Evolutionary conservation across 2,888 invertebrate genomes (phyloP), one percentile per base, ranked within the genome.

Genomic region (Ornithoptera priamus): DNA sequence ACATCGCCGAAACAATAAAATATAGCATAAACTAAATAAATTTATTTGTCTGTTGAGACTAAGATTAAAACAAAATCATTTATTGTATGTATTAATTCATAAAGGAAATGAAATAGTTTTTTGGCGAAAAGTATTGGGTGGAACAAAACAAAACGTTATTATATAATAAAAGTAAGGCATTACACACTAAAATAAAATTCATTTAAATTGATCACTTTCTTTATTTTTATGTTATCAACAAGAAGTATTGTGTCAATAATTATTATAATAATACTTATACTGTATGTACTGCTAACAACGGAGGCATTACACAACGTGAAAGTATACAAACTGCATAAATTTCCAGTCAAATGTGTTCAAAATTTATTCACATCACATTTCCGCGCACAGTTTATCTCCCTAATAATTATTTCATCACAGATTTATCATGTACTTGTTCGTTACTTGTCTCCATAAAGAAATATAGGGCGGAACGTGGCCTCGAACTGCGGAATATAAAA

Each of bases 331-430:
- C 74, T 80, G 78, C 81, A 81, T 81, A 84, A 79, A 82, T 82
- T 77, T 80, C 81, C 81, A 84, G 80, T 84, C 85, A 83, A 79
- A 81, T 77, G 79, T 77, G 65, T 80, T 78, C 77, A 79, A 80
- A 80, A 83, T 78, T 76, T 77, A 76, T 78, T 74, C 60, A 80
- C 80, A 84, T 83, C 81, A 80, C 80, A 81, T 78, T 81, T 81
- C 83, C 84, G 82, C 84, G 76, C 80, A 77, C 84, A 83, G 81
- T 77, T 79, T 77, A 80, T 82, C 81, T 82, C 84, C 82, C 86
- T 88, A 85, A 86, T 83, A 86, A 53, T 82, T 86, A 88, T 84
- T 86, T 87, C 85, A 92, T 92, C 92, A 92, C 92, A 92, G 92
- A 87, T 89, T 83, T 79, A 84, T 85, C 84, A 87, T 92, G 92